Evolutionary conservation across 2,113 vertebrate genomes (phyloP), one percentile per base, ranked within the genome.

Genomic region (Daubentonia madagascariensis): DNA sequence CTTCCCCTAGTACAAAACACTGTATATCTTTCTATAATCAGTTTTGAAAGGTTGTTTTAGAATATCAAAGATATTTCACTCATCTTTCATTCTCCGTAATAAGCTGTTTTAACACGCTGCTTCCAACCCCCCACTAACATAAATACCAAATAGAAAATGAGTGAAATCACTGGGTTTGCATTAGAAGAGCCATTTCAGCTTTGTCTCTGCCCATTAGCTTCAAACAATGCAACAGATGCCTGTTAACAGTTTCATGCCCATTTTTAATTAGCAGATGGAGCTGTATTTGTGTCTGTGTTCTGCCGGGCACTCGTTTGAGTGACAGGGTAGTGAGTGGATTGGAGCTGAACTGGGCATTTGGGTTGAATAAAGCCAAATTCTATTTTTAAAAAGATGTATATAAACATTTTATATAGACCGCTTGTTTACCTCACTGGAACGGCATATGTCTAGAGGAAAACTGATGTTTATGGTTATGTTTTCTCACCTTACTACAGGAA

Each of bases 211-310:
- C 0, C 92, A 83, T 92, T 97, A 83, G 86, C 95, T 70, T 89
- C 94, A 97, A 97, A 97, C 87, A 97, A 96, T 8, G 32, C 98
- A 98, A 97, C 98, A 99, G 98, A 98, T 99, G 98, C 98, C 98
- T 96, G 59, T 98, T 98, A 84, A 98, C 92, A 96, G 98, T 95
- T 98, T 95, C 94, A 7, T 98, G 98, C 98, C 93, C 97, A 0
- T 85, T 98, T 78, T 96, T 98, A 98, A 97, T 65, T 97, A 98
- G 98, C 98, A 99, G 98, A 98, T 98, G 98, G 98, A 97, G 92
- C 65, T 94, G 5, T 97, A 91, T 97, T 94, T 93, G 89, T 96
- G 96, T 96, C 30, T 97, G 94, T 97, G 96, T 89, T 67, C 90
- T 97, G 98, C 88, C 61, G 14, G 32, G 87, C 61, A 89, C 92